Conservation (phyloP, 2,113 vertebrate species). For the Asarcornis scutulata region DNA sequence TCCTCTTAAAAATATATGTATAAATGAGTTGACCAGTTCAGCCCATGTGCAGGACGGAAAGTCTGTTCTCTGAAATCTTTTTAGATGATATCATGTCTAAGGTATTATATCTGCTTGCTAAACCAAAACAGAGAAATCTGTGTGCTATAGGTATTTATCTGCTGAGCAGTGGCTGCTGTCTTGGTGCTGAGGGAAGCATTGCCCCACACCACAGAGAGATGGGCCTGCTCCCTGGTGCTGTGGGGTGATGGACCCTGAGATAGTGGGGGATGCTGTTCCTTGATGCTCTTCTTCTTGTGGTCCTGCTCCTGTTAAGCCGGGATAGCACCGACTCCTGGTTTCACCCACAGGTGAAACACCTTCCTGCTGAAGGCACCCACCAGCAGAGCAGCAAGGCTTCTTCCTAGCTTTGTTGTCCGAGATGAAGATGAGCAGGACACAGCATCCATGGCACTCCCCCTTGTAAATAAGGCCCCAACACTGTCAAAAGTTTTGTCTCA, state of each 20-base stretch:
- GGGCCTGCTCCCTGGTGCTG: neutral
- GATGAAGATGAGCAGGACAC: neutral
- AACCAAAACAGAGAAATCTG: slow-evolving; percentile 41
- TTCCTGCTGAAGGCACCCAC: neutral
- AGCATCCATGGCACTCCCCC: neutral
- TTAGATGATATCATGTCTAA: slow-evolving; percentile 65
- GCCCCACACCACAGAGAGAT: accelerated
- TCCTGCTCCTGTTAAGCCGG: accelerated
- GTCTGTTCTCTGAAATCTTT: slow-evolving; percentile 20
- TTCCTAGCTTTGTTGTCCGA: neutral
- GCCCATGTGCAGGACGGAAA: neutral
- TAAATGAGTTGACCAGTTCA: neutral
- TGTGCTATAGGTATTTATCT: neutral
- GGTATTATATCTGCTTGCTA: slow-evolving; percentile 42
- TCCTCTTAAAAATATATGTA: neutral
- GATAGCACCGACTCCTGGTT: accelerated
- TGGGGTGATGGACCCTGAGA: neutral
- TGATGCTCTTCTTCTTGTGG: neutral
- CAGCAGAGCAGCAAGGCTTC: neutral
- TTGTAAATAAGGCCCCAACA: accelerated
- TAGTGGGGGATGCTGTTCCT: neutral
- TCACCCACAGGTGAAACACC: neutral
- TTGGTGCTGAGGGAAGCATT: neutral
- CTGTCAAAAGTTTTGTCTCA: neutral
- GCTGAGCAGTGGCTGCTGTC: neutral